Base-by-base conservation (phyloP, 2,888 invertebrate species). In the Lamellibrachia satsuma region DNA sequence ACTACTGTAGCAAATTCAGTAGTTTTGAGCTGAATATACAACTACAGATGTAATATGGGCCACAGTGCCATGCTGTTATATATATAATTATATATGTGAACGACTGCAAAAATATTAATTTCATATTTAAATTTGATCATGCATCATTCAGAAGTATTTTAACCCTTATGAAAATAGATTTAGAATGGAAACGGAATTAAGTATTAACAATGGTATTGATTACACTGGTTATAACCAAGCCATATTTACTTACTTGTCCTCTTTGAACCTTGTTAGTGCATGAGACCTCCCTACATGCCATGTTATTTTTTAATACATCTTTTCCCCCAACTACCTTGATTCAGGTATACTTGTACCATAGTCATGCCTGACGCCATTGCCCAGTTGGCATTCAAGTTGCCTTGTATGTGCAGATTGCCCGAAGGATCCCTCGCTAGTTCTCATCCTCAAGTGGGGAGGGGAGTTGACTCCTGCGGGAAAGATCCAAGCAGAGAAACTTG, bases 401-500 rank as follows among this genome's bases (percentile, higher is more conserved):
- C 22, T 39, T 11, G 52, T 9, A 15, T 15, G 90, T 90, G 51
- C 39, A 91, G 52, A 92, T 75, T 75, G 91, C 93, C 95, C 2
- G 95, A 99, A 98, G 90, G 99, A 99, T 95, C 99, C 99, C 0
- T 99, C 99, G 0, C 97, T 99, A 93, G 98, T 99, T 92, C 97
- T 99, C 94, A 99, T 99, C 94, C 97, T 99, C 94, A 99, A 99
- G 97, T 99, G 99, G 99, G 99, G 99, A 94, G 99, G 99, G 91
- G 99, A 99, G 97, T 97, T 99, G 96, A 99, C 99, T 8, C 99
- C 99, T 0, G 99, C 99, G 2, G 99, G 99, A 3, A 98, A 99
- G 94, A 98, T 99, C 93, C 99, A 99, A 97, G 99, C 99, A 0
- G 99, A 99, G 97, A 99, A 99, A 97, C 97, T 99, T 94, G 99